These are phyloP conservation scores for Tokudaia tokunoshimensis DNA, from an alignment of 2,797 vertebrate genomes.

Conservation along the genomic window DNA sequence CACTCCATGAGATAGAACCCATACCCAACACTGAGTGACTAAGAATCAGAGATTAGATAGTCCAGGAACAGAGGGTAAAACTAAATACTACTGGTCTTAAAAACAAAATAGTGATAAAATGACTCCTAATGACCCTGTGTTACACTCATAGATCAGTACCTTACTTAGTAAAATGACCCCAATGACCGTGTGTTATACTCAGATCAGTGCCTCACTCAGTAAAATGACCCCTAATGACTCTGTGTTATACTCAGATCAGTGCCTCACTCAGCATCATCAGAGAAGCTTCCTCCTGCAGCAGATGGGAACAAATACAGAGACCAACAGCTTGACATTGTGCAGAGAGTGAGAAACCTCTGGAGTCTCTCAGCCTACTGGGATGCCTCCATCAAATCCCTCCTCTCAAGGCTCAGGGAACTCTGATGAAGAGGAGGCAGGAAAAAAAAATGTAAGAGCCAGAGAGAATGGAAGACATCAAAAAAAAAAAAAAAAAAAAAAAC, in stretches of 20 bases:
- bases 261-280: no score
- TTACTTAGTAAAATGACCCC: no score
- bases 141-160: background rate
- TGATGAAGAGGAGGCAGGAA: background rate
- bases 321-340: background rate
- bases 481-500: no score
- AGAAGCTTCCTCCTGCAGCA: no score
- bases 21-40: background rate
- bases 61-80: background rate
- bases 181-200: no score
- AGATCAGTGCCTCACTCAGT: no score
- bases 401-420: background rate
- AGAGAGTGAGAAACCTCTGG: background rate
- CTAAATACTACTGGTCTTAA: background rate
- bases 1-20: background rate
- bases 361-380: background rate
- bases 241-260: no score
- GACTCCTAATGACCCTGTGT: background rate
- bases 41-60: background rate
- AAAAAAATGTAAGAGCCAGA: background rate
- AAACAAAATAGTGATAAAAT: background rate
- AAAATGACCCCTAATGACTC: no score
- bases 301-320: no score
- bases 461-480: background rate
- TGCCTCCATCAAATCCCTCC: background rate